Evolutionary conservation across 2,797 vertebrate species (phyloP).

Genomic region (Uromys caudimaculatus): DNA sequence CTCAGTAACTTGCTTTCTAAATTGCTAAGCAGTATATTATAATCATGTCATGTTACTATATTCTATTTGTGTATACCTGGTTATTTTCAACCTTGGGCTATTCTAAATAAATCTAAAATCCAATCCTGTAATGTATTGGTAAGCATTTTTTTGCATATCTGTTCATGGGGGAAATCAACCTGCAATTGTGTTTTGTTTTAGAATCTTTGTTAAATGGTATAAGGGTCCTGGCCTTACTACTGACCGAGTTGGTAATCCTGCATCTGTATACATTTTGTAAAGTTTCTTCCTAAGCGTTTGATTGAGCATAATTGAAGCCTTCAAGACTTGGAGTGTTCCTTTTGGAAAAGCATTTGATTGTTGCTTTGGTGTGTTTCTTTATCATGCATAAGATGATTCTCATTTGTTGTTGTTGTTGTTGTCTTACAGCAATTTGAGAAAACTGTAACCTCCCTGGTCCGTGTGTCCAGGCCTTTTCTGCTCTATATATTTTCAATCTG

Average conservation of each 20-base stretch:
- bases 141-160: conserved; percentile 18
- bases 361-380: not conserved
- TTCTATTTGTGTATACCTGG: not conserved
- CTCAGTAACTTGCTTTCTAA: not conserved
- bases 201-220: not conserved
- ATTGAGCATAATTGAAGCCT: not conserved
- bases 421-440: not conserved
- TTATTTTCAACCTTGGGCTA: not conserved
- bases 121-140: not conserved
- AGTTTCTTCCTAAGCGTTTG: not conserved
- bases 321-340: not conserved
- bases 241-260: not conserved
- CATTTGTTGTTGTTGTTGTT: conserved; percentile 3
- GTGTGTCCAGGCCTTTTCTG: not conserved
- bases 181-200: not conserved
- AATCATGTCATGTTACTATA: not conserved
- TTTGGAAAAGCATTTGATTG: not conserved
- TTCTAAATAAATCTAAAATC: conserved; percentile 5
- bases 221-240: not conserved
- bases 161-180: not conserved
- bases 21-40: conserved; percentile 4
- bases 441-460: not conserved
- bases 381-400: not conserved
- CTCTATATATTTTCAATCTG: not conserved
- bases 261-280: not conserved